Conservation (phyloP, 2,888 invertebrate species). For the Xestoiulus laeticollis region DNA sequence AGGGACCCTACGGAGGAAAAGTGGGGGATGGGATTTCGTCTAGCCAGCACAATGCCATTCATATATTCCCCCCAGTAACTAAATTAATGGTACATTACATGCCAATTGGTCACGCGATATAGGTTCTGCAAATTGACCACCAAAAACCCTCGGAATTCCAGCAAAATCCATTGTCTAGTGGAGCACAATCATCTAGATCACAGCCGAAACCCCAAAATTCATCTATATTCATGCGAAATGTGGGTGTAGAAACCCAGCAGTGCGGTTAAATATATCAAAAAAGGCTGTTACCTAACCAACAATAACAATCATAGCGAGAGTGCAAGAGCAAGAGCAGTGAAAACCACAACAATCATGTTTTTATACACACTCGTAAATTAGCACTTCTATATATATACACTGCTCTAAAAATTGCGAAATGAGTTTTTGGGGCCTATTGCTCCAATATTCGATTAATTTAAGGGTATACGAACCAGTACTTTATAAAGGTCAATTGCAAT, state of each 20-base stretch:
- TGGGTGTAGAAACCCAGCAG: not conserved
- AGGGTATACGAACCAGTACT: not conserved
- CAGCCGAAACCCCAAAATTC: not conserved
- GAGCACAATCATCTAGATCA: not conserved
- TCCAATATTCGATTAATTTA: not conserved
- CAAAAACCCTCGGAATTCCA: not conserved
- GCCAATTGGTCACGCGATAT: constrained; percentile 26
- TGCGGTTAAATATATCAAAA: constrained; percentile 4
- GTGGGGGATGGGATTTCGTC: not conserved
- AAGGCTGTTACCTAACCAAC: constrained; percentile 16
- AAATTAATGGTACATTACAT: constrained; percentile 26
- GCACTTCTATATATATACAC: not conserved
- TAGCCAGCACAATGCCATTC: not conserved
- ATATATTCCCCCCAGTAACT: not conserved
- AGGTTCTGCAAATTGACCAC: constrained; percentile 26
- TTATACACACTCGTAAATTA: not conserved
- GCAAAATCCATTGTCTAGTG: not conserved
- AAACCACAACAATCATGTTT: not conserved
- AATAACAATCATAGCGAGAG: not conserved
- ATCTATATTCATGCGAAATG: not conserved
- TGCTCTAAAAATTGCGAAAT: not conserved
- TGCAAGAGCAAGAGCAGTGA: not conserved
- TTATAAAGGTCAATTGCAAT: no score
- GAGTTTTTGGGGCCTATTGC: not conserved
- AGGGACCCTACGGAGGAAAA: not conserved